These are phyloP conservation scores for Gasterosteus nipponicus DNA, from an alignment of 2,113 vertebrate species.

Conservation along the genomic window DNA sequence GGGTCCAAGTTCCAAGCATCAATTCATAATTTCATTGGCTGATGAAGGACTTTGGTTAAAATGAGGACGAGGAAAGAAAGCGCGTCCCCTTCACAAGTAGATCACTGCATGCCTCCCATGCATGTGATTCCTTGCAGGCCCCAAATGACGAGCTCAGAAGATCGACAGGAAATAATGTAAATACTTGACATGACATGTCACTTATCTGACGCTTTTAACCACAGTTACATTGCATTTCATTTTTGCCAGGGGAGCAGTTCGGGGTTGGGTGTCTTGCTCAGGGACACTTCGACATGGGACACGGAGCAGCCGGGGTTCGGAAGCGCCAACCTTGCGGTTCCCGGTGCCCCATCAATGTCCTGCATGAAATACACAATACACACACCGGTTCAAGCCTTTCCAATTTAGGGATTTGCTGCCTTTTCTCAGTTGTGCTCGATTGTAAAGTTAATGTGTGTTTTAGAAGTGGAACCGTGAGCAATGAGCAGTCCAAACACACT, in stretches of 20 bases:
- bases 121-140: not conserved
- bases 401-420: not conserved
- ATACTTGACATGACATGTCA: not conserved
- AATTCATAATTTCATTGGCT: not conserved
- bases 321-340: too few species aligned
- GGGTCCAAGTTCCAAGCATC: not conserved
- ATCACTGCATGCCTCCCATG: not conserved
- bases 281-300: too few species aligned
- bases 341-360: not conserved
- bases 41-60: not conserved
- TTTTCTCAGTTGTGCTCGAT: not conserved
- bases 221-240: too few species aligned
- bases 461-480: not conserved
- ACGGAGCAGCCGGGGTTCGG: too few species aligned
- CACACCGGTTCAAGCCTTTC: not conserved
- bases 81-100: not conserved
- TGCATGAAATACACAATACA: not conserved
- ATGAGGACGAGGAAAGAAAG: too few species aligned
- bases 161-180: not conserved
- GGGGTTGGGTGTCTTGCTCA: too few species aligned
- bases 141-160: not conserved
- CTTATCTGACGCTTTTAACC: too few species aligned
- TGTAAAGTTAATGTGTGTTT: not conserved
- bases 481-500: not conserved
- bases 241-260: too few species aligned